Percentiles rank a stretch among this genome's conserved stretches.
Evolutionary conservation across 2,888 invertebrate species (phyloP).

Genomic region (Kuschelorhynchus macadamiae): DNA sequence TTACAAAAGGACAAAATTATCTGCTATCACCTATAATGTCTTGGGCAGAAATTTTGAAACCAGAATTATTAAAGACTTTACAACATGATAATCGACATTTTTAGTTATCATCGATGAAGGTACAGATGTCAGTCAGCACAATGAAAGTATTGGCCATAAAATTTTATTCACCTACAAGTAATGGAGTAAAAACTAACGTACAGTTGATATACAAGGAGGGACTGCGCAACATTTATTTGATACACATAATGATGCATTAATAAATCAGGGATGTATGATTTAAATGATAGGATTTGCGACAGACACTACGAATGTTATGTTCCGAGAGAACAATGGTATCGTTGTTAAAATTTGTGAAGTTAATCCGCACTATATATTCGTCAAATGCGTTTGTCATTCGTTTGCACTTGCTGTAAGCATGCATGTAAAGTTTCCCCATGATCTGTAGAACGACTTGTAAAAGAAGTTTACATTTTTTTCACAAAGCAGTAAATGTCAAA

Average conservation of each 20-base stretch:
- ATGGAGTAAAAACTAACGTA: constrained; percentile 37
- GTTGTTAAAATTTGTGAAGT: constrained; percentile 40
- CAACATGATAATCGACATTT: constrained; percentile 28
- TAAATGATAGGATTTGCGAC: constrained; percentile 39
- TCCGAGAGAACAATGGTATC: constrained; percentile 41
- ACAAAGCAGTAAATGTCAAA: constrained; percentile 36
- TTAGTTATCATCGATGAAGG: constrained; percentile 46
- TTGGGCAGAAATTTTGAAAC: constrained; percentile 38
- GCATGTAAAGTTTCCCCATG: constrained; percentile 37
- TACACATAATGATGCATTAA: constrained; percentile 31
- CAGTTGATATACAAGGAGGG: constrained; percentile 39
- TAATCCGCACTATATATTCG: constrained; percentile 47
- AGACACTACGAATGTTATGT: constrained; percentile 48
- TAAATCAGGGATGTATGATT: constrained; percentile 30
- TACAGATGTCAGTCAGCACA: constrained; percentile 44
- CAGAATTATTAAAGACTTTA: constrained; percentile 34
- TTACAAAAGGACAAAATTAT: constrained; percentile 22
- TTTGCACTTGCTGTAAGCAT: constrained; percentile 44
- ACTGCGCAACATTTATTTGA: constrained; percentile 20
- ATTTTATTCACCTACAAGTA: constrained; percentile 35
- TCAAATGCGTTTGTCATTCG: constrained; percentile 50
- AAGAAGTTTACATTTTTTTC: constrained; percentile 41
- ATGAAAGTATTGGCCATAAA: constrained; percentile 36
- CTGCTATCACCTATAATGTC: constrained; percentile 8
- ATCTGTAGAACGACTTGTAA: constrained; percentile 35